phyloP scores from a whole-genome alignment of 2,888 invertebrate species.

The Doris montereyensis region DNA sequence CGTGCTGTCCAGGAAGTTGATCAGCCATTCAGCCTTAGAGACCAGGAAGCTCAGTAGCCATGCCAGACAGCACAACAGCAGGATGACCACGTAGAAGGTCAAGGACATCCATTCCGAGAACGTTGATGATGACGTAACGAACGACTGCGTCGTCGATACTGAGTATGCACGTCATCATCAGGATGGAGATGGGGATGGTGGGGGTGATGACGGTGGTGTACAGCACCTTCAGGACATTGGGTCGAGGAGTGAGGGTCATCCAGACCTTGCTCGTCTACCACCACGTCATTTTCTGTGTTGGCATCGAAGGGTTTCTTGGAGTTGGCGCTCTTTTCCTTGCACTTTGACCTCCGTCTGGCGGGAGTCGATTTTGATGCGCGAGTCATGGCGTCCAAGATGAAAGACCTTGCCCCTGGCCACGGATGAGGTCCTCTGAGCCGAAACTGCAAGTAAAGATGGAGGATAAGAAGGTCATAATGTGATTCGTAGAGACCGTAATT shows the following conservation, averaged over 20 bases:
- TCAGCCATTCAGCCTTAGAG: not conserved
- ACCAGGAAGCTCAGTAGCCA: conserved; percentile 31
- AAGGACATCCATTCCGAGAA: conserved; percentile 27
- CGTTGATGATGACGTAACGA: too few species aligned
- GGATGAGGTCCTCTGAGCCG: conserved; percentile 62
- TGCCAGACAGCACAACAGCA: conserved; percentile 24
- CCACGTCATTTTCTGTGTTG: not conserved
- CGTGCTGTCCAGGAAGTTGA: not conserved
- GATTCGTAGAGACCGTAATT: too few species aligned
- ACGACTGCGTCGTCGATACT: too few species aligned
- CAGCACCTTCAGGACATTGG: not conserved
- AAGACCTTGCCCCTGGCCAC: conserved; percentile 57
- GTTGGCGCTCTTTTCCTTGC: not conserved
- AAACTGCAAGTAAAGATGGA: conserved; percentile 44
- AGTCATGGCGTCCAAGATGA: conserved; percentile 46
- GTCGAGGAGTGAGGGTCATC: not conserved
- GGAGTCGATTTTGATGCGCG: conserved; percentile 22
- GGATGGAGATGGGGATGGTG: not conserved
- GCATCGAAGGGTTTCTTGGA: conserved; percentile 3
- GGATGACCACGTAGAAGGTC: conserved; percentile 23
- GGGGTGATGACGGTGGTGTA: not conserved
- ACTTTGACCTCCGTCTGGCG: not conserved
- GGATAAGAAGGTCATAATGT: too few species aligned
- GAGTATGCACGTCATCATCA: too few species aligned
- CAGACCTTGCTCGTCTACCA: not conserved